These are phyloP conservation scores for Halichoerus grypus DNA, from an alignment of 2,113 vertebrate species.

Conservation along the genomic window DNA sequence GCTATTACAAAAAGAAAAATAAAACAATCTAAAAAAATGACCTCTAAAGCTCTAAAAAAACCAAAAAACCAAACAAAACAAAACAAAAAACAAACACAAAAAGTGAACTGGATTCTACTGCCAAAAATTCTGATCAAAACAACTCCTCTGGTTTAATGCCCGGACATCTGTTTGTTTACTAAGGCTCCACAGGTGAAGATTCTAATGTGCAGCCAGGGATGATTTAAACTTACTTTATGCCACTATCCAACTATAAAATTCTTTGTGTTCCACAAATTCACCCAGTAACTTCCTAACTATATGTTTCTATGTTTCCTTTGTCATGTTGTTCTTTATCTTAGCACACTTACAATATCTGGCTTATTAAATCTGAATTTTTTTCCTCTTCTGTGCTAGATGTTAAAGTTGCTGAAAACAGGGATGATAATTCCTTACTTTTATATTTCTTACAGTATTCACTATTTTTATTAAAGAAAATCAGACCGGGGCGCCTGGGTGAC, in stretches of 20 bases:
- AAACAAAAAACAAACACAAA: not conserved
- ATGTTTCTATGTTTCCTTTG: slow-evolving; percentile 35
- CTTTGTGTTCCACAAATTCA: not conserved
- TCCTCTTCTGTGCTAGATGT: slow-evolving; percentile 42
- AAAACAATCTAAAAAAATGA: not conserved
- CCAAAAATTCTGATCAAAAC: slow-evolving; percentile 9
- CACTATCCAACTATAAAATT: not conserved
- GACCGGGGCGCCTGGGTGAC: not conserved
- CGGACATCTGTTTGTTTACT: not conserved
- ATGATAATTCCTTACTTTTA: slow-evolving; percentile 52
- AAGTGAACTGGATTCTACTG: not conserved
- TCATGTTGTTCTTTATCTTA: not conserved
- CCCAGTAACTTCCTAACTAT: not conserved
- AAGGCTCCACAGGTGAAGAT: not conserved
- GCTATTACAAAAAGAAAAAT: not conserved
- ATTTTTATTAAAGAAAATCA: slow-evolving; percentile 59
- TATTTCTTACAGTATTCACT: slow-evolving; percentile 33
- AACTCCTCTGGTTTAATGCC: not conserved
- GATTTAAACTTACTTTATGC: not conserved
- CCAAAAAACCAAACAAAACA: not conserved
- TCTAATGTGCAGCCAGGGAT: not conserved
- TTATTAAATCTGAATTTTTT: slow-evolving; percentile 14
- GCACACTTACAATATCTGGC: not conserved
- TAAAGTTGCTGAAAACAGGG: slow-evolving; percentile 51
- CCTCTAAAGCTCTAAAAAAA: not conserved